Evolutionary conservation across 2,113 vertebrate genomes (phyloP).

Genomic region (Pseudorectes ferrugineus): DNA sequence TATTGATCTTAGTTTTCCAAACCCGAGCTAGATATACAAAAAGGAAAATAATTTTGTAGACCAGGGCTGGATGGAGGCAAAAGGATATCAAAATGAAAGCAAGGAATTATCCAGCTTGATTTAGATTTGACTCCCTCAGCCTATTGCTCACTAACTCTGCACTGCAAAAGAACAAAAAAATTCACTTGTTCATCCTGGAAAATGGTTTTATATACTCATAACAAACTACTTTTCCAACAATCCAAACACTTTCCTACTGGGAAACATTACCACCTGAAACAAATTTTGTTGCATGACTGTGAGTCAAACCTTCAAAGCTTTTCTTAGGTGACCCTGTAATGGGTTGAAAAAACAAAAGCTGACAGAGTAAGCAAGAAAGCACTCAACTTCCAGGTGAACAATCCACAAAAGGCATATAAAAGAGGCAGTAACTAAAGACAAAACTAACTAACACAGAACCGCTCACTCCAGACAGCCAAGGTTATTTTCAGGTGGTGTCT

Average conservation of each 20-base stretch:
- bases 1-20: neutral
- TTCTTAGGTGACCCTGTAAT: conserved; percentile 21
- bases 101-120: neutral
- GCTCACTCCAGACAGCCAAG: neutral
- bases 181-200: conserved; percentile 19
- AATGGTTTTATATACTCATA: conserved; percentile 51
- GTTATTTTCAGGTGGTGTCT: neutral
- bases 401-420: conserved; percentile 46
- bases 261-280: conserved; percentile 53
- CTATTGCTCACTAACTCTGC: neutral
- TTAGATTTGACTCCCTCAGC: neutral
- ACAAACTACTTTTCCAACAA: conserved; percentile 40
- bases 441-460: conserved; percentile 10
- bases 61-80: neutral
- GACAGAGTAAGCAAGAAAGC: conserved; percentile 8
- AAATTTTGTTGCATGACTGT: conserved; percentile 33
- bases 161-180: neutral
- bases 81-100: neutral
- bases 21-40: neutral
- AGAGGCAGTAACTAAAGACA: conserved; percentile 26
- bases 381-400: conserved; percentile 41
- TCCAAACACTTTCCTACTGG: conserved; percentile 4
- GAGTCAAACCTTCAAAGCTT: conserved; percentile 48
- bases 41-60: neutral
- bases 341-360: conserved; percentile 20